A percentile compares a stretch with the other conserved stretches of the same genome.
Conservation (phyloP, 2,113 vertebrate species). For the Scomber colias region DNA sequence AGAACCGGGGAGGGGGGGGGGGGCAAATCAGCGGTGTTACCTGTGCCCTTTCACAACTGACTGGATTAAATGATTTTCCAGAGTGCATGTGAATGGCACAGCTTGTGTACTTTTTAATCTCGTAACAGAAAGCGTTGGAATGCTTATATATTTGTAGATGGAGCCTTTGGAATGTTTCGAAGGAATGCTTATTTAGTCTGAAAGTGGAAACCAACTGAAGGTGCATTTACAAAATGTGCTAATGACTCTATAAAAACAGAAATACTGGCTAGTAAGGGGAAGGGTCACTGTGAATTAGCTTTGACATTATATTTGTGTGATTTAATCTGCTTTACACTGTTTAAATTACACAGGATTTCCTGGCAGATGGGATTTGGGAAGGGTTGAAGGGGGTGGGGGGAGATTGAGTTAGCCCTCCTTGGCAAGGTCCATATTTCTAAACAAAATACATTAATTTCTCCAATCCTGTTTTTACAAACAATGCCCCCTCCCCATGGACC, state of each 20-base stretch:
- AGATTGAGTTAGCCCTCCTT: conserved; percentile 67
- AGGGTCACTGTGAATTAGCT: conserved; percentile 78
- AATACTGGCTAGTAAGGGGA: conserved; percentile 47
- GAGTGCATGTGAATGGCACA: conserved; percentile 78
- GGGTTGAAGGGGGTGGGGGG: conserved; percentile 19
- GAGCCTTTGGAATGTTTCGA: conserved; percentile 72
- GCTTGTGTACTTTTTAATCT: conserved; percentile 72
- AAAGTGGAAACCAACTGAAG: conserved; percentile 59
- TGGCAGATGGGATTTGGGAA: conserved; percentile 71
- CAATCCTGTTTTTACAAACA: conserved; percentile 81
- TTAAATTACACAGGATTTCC: conserved; percentile 75
- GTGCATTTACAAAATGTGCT: conserved; percentile 72
- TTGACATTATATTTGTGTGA: conserved; percentile 73
- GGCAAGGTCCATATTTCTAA: conserved; percentile 78
- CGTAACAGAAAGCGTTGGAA: conserved; percentile 67
- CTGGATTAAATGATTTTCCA: conserved; percentile 78
- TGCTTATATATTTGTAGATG: conserved; percentile 46
- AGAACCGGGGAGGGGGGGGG: conserved; percentile 33
- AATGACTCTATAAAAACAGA: conserved; percentile 51
- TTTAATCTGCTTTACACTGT: conserved; percentile 79
- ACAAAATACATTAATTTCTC: conserved; percentile 81
- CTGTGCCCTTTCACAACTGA: conserved; percentile 74
- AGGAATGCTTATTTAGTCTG: conserved; percentile 70
- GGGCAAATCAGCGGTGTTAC: conserved; percentile 61
- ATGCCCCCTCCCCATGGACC: conserved; percentile 74